Evolutionary conservation across 2,888 invertebrate genomes (phyloP), one percentile per base, ranked within the genome.

Genomic region (Sarcophaga rosellei): DNA sequence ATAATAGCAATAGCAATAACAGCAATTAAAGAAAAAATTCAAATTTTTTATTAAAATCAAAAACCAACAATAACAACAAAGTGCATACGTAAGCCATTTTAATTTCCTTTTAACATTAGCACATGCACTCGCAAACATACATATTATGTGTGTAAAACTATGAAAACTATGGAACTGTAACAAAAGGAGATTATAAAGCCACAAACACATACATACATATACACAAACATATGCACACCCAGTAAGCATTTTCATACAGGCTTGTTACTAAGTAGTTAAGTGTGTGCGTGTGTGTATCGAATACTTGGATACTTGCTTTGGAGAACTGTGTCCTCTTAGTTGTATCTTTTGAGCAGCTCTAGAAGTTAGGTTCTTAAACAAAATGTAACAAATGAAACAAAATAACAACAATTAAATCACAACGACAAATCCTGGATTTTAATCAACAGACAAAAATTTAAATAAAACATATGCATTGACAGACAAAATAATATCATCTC

Each of bases 71-170:
- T 59, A 65, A 74, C 57, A 81, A 85, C 68, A 84, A 80, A 76
- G 47, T 85, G 74, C 74, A 77, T 69, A 78, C 81, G 63, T 78
- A 81, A 81, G 78, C 81, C 63, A 61, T 81, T 85, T 85, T 73
- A 77, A 81, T 85, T 85, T 85, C 84, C 84, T 76, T 35, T 76
- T 82, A 15, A 63, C 63, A 79, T 75, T 79, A 79, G 47, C 83
- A 73, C 62, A 72, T 35, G 53, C 15, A 63, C 62, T 21, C 8
- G 57, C 45, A 68, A 10, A 68, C 10, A 20, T 53, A 68, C 10
- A 20, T 53, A 53, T 53, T 12, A 15, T 53, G 17, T 17, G 17
- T 17, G 53, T 53, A 53, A 53, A 53, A 1, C 17, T 53, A 17
- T 0, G 12, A 63, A 66, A 74, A 74, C 44, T 72, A 53, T 53